Evolutionary conservation across 2,888 invertebrate species (phyloP), one percentile per base, ranked within the genome.

Genomic region (Sycophila texana): DNA sequence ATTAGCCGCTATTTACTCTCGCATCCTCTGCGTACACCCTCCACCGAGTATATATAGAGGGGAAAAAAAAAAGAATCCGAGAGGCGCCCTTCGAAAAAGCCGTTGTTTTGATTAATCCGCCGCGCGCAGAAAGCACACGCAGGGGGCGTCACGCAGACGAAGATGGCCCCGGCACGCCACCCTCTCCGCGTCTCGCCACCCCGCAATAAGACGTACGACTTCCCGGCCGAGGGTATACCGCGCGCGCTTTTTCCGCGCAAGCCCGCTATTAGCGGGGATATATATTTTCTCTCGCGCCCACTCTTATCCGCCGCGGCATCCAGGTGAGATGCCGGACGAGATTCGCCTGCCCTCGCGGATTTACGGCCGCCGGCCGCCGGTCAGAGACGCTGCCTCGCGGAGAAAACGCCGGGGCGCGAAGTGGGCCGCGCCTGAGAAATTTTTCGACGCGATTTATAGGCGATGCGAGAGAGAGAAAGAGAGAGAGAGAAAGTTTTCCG

Each of bases 231-330:
- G 39, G 39, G 39, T 1, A n/a, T n/a, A 14, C 5, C 39, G 18
- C 47, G 18, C 47, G 22, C 22, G 61, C 61, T 80, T 77, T 72
- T 60, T 79, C 74, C 67, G 81, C 65, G 74, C 78, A 75, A 72
- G 71, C 82, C 85, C 74, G 78, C 82, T 82, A 84, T 86, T 86
- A 85, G 82, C 63, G 53, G 53, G 82, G 82, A 83, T 61, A 83
- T 83, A 84, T 84, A 82, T 84, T 83, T 84, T 83, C 79, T 77
- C 63, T 57, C 80, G 77, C 79, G 79, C 78, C 73, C 72, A 77
- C n/a, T 75, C 72, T 78, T 78, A 73, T 74, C 78, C 49, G 13
- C 73, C 77, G 78, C 63, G 82, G 81, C 80, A 83, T 83, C 82
- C 80, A 81, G 80, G 75, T 75, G 82, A 83, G 83, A 84, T 84